Percentiles rank a stretch among this genome's conserved stretches.
Evolutionary conservation across 1,140 invertebrate genomes (phyloP).

Genomic region (Calosoma granatense): DNA sequence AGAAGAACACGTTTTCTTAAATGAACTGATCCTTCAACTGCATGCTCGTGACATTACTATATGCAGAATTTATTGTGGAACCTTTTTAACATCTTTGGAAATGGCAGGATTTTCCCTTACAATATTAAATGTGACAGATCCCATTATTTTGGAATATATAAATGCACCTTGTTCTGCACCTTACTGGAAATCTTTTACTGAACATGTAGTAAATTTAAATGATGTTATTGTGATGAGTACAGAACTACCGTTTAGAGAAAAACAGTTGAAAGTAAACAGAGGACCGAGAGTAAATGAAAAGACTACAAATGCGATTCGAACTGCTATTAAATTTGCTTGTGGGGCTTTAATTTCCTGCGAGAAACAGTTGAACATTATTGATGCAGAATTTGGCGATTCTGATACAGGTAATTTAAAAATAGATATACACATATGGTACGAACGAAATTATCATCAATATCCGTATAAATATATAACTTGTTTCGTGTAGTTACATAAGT

Average conservation of each 20-base stretch:
- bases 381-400: conserved; percentile 48
- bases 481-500: background rate
- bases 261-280: conserved; percentile 16
- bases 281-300: conserved; percentile 28
- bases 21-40: conserved; percentile 42
- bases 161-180: conserved; percentile 35
- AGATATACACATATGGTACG: too few relatives aligned
- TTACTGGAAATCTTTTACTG: conserved; percentile 30
- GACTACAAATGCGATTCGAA: conserved; percentile 27
- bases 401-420: conserved; percentile 53
- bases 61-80: conserved; percentile 43
- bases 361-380: conserved; percentile 48
- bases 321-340: conserved; percentile 37
- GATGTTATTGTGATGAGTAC: background rate
- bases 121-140: conserved; percentile 40
- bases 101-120: conserved; percentile 53
- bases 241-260: background rate
- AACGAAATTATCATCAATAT: background rate
- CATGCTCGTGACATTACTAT: conserved; percentile 34
- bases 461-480: background rate
- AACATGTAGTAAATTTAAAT: conserved; percentile 12
- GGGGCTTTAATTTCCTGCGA: conserved; percentile 43
- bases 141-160: conserved; percentile 32
- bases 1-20: conserved; percentile 49
- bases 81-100: conserved; percentile 51